These are phyloP conservation scores for Fragum whitleyi DNA, from an alignment of 2,888 invertebrate genomes.

Conservation along the genomic window DNA sequence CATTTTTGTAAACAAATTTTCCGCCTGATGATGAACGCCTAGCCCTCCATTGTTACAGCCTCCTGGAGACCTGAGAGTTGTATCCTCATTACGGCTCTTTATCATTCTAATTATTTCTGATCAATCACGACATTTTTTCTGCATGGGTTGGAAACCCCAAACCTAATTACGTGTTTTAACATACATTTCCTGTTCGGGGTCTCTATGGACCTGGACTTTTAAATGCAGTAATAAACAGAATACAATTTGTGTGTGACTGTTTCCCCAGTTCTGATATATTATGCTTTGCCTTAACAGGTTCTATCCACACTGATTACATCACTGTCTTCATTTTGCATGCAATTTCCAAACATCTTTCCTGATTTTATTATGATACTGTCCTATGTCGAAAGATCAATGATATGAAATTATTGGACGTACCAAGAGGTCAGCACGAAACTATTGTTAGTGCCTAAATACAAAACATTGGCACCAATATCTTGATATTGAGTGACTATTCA, in stretches of 20 bases:
- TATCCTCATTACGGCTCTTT: slow-evolving; percentile 58
- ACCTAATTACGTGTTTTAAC: slow-evolving; percentile 68
- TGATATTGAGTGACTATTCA: too few relatives aligned
- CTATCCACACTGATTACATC: slow-evolving; percentile 65
- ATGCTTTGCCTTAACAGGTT: slow-evolving; percentile 51
- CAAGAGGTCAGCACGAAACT: too few relatives aligned
- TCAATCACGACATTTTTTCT: slow-evolving; percentile 65
- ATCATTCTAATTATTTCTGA: slow-evolving; percentile 68
- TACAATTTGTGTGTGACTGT: slow-evolving; percentile 40
- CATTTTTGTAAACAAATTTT: slow-evolving; percentile 63
- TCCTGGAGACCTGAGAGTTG: slow-evolving; percentile 4
- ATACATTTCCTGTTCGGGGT: slow-evolving; percentile 60
- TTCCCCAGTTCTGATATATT: slow-evolving; percentile 37
- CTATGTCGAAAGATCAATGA: too few relatives aligned
- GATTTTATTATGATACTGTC: too few relatives aligned
- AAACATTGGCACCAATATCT: too few relatives aligned
- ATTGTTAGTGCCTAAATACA: too few relatives aligned
- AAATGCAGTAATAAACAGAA: slow-evolving; percentile 61
- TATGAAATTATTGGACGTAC: too few relatives aligned
- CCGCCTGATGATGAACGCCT: slow-evolving; percentile 28
- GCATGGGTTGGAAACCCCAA: slow-evolving; percentile 57
- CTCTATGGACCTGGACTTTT: slow-evolving; percentile 58
- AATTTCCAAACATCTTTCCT: slow-evolving; percentile 21
- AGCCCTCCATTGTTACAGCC: slow-evolving; percentile 35
- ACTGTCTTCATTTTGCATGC: slow-evolving; percentile 63